Evolutionary conservation across 2,888 invertebrate species (phyloP).

Genomic region (Petrolisthes manimaculis): DNA sequence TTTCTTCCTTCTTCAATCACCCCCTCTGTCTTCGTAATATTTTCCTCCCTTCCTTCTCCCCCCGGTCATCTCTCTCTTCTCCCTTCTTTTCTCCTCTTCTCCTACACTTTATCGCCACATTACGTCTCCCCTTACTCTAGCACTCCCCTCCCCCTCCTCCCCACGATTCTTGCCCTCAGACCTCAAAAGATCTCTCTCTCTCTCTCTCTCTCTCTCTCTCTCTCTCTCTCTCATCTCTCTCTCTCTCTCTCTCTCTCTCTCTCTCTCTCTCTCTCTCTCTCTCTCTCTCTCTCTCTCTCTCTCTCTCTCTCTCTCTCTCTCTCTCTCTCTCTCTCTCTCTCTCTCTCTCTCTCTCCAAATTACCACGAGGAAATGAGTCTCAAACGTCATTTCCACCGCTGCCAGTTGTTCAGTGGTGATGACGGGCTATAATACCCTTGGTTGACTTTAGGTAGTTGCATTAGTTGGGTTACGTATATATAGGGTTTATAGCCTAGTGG

Average conservation of each 20-base stretch:
- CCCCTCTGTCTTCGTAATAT: neutral
- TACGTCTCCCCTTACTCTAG: neutral
- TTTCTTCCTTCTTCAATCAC: neutral
- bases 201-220: conserved; percentile 1
- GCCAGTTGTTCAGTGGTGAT: neutral
- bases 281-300: neutral
- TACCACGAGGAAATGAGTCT: neutral
- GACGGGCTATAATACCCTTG: neutral
- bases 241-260: neutral
- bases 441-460: neutral
- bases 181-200: neutral
- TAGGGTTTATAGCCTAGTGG: neutral
- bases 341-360: neutral
- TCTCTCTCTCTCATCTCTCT: conserved; percentile 12
- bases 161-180: neutral
- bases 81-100: neutral
- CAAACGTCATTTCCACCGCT: neutral
- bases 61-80: neutral
- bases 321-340: neutral
- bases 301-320: neutral
- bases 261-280: conserved; percentile 25
- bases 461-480: no score
- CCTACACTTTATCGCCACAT: neutral
- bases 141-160: conserved; percentile 1
- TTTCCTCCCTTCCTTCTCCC: neutral